Base-by-base conservation (phyloP, 37 sponge, comb jelly and placozoan species). In the Beroe ovata region DNA sequence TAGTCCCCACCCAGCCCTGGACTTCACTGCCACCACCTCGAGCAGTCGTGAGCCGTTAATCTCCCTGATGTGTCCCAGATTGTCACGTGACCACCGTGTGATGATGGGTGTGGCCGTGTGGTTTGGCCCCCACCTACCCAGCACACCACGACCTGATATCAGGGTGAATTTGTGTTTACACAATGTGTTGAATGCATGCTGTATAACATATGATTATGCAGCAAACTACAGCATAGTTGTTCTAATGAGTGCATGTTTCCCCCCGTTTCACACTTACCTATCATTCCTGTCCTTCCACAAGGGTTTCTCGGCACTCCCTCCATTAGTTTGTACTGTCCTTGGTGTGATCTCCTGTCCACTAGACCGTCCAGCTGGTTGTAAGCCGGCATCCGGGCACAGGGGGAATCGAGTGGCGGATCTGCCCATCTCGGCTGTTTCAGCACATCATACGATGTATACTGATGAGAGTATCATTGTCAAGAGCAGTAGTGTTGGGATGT, bases 31-130 rank as follows among this genome's bases (percentile, higher is more conserved):
- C 35, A 77, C 54, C 26, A 36, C 38, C 84, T 77, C 84, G 54
- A 77, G 84, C 8, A 77, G 36, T n/a, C 84, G 0, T 3, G 26
- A n/a, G 0, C 84, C 84, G 47, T 77, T 36, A 21, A 77, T 36
- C 38, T 42, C 54, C 38, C 29, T 39, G 28, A 42, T 11, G 4
- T 20, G 16, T 14, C 84, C 84, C 6, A 25, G 18, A 30, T 40
- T 42, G 28, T 39, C 54, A 4, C 84, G 84, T 30, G 84, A 30
- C 84, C 84, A 77, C 19, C 84, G 26, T 4, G 84, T 77, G 21
- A 77, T 77, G 26, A 77, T 77, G 8, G 84, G 84, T 20, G 84
- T 77, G n/a, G 84, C 84, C 0, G 84, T 77, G 84, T 77, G 84
- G 84, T 77, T 77, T 6, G 84, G 84, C 41, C 84, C 84, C 84